phyloP scores from a whole-genome alignment of 2,888 invertebrate species.

The Rhaphigaster nebulosa region DNA sequence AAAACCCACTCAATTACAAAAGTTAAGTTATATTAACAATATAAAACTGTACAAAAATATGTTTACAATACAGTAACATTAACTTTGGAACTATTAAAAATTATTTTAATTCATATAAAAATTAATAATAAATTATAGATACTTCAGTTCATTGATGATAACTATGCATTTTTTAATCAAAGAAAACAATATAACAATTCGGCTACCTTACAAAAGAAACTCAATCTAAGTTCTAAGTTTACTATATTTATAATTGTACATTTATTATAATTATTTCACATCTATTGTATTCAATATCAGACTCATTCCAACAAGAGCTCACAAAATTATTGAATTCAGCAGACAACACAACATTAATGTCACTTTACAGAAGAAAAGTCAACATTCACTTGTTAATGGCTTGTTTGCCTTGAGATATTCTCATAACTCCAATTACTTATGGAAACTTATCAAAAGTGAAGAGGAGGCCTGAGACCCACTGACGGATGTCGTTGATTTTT shows the following conservation, averaged over 20 bases:
- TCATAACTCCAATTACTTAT: background rate
- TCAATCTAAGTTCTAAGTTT: background rate
- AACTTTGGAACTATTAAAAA: background rate
- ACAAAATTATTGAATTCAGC: background rate
- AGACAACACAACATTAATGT: background rate
- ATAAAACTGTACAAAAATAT: conserved; percentile 39
- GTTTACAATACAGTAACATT: background rate
- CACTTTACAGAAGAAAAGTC: background rate
- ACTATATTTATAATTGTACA: conserved; percentile 2
- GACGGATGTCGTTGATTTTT: conserved; percentile 62
- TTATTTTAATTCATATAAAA: background rate
- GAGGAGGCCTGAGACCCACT: conserved; percentile 60
- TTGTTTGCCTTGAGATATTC: background rate
- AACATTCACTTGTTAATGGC: background rate
- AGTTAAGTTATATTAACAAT: conserved; percentile 3
- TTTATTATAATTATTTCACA: background rate
- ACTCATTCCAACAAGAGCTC: background rate
- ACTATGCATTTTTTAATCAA: background rate
- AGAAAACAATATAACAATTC: background rate
- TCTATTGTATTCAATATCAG: background rate
- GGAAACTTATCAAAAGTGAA: conserved; percentile 4
- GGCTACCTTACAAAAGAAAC: background rate
- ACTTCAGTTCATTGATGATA: background rate
- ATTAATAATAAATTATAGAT: conserved; percentile 6
- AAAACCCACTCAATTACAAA: background rate